These are phyloP conservation scores for Chironomus tentans DNA, from an alignment of 2,888 invertebrate species.

Conservation along the genomic window DNA sequence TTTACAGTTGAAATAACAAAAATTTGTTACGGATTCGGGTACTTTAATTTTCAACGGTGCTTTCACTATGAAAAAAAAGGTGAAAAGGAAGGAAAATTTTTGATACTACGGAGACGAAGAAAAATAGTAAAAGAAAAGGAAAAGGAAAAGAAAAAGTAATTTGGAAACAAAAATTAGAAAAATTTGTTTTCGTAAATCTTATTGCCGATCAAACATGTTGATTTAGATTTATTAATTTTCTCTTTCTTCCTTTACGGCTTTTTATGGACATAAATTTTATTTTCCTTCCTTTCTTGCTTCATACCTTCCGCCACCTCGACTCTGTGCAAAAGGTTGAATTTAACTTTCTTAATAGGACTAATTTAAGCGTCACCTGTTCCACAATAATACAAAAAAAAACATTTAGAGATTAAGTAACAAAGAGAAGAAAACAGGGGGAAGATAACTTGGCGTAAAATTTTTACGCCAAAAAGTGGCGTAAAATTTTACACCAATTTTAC, in stretches of 20 bases:
- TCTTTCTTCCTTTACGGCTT: neutral
- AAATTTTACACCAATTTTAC: too few relatives aligned
- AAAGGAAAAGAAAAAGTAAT: too few relatives aligned
- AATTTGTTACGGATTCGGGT: slow-evolving; percentile 8
- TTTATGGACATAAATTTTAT: too few relatives aligned
- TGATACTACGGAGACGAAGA: too few relatives aligned
- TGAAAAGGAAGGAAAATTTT: neutral
- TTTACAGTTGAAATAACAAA: slow-evolving; percentile 16
- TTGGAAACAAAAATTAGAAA: slow-evolving; percentile 3
- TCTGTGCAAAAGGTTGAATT: neutral
- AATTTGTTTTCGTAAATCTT: slow-evolving; percentile 21
- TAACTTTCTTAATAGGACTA: slow-evolving; percentile 3
- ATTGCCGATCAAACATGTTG: slow-evolving; percentile 22
- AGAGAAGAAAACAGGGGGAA: too few relatives aligned
- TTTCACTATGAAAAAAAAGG: neutral
- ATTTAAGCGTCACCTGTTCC: slow-evolving; percentile 21
- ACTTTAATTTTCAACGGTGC: neutral
- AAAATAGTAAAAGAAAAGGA: too few relatives aligned
- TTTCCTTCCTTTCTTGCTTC: neutral
- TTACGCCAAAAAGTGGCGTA: too few relatives aligned
- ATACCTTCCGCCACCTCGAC: neutral
- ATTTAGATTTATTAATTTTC: slow-evolving; percentile 22
- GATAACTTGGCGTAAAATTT: too few relatives aligned
- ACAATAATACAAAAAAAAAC: neutral
- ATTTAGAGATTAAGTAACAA: neutral